phyloP scores from a whole-genome alignment of 2,888 invertebrate species.

The Drosophila birchii region DNA sequence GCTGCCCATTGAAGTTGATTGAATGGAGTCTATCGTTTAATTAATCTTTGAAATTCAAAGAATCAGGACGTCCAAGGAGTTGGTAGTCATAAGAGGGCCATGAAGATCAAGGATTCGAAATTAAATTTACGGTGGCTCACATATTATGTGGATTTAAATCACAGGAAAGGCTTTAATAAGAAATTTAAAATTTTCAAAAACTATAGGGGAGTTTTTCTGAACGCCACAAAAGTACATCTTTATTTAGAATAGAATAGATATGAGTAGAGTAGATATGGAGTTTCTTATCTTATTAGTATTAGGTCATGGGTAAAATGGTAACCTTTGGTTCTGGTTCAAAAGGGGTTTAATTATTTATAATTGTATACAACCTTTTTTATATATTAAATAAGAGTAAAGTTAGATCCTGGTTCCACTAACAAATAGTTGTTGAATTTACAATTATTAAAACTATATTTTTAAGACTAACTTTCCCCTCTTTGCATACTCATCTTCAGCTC shows the following conservation, averaged over 20 bases:
- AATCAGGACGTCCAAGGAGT: neutral
- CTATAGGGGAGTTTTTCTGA: too few species aligned
- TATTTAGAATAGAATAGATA: too few species aligned
- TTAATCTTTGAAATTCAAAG: conserved; percentile 3
- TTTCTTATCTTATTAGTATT: too few species aligned
- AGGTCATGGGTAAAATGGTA: too few species aligned
- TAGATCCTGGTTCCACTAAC: neutral
- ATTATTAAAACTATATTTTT: neutral
- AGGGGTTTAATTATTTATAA: too few species aligned
- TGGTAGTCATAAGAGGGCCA: neutral
- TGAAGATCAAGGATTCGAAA: neutral
- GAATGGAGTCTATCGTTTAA: conserved; percentile 21
- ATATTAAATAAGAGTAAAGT: too few species aligned
- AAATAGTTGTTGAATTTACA: neutral
- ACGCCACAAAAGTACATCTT: too few species aligned
- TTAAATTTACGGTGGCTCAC: neutral
- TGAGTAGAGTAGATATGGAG: too few species aligned
- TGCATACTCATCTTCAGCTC: neutral
- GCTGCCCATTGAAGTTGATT: conserved; percentile 14
- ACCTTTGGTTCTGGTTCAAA: too few species aligned
- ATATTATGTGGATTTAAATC: neutral
- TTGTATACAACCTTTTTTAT: too few species aligned
- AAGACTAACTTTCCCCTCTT: neutral
- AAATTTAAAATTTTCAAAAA: too few species aligned
- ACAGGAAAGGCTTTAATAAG: too few species aligned